These are phyloP conservation scores for Chiroxiphia lanceolata DNA, from an alignment of 2,797 vertebrate species.

Conservation along the genomic window DNA sequence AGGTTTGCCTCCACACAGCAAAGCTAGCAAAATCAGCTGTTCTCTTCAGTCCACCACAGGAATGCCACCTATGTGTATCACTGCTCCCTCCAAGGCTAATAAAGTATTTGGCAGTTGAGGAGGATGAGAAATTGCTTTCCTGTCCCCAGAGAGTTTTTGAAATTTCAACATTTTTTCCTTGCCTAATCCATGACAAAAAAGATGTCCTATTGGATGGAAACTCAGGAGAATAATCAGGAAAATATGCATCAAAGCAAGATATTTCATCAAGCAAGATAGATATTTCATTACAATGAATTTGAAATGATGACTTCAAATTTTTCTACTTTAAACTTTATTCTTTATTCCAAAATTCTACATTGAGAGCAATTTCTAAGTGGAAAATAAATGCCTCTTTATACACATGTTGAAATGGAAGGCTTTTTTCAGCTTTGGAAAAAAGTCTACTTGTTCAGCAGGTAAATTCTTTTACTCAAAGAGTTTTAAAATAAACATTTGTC, in stretches of 20 bases:
- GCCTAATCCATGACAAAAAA: not conserved
- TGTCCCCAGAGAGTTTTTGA: not conserved
- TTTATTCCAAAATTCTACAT: not conserved
- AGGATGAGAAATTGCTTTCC: not conserved
- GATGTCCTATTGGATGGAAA: not conserved
- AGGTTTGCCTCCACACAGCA: not conserved
- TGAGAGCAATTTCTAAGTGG: not conserved
- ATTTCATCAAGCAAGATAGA: not conserved
- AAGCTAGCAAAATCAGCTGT: not conserved
- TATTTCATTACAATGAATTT: not conserved
- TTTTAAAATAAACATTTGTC: not conserved
- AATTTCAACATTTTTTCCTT: slow-evolving; percentile 27
- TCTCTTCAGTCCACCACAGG: not conserved
- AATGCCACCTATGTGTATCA: slow-evolving; percentile 11
- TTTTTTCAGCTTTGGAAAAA: not conserved
- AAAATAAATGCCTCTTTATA: not conserved
- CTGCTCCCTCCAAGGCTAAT: not conserved
- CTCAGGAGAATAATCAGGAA: not conserved
- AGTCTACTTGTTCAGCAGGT: not conserved
- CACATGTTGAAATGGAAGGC: not conserved
- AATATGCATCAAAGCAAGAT: not conserved
- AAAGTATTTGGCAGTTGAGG: not conserved
- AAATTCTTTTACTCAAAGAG: not conserved
- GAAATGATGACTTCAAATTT: not conserved
- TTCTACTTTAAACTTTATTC: not conserved